Conservation (phyloP, 2,797 vertebrate species). For the Ptychadena robeensis region DNA sequence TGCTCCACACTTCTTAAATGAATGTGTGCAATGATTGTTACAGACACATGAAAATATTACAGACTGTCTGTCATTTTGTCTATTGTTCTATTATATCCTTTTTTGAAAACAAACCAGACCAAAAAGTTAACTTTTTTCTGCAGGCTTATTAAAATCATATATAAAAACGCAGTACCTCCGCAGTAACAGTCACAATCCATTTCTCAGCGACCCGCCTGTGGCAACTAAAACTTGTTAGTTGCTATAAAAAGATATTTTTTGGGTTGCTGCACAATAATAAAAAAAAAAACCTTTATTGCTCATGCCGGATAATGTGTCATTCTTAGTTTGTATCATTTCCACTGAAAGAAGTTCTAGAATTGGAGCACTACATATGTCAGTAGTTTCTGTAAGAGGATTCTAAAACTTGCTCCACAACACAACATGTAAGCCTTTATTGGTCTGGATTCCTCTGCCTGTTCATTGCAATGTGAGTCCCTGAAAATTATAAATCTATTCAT, state of each 20-base stretch:
- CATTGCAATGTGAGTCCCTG: too few relatives aligned
- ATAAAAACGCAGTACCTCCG: not conserved
- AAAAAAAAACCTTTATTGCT: not conserved
- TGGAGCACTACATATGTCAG: not conserved
- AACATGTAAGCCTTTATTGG: too few relatives aligned
- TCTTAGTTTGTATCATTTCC: not conserved
- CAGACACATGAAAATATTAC: not conserved
- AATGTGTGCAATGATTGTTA: not conserved
- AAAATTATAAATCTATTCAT: too few relatives aligned
- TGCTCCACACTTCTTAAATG: not conserved
- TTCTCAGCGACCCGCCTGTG: not conserved
- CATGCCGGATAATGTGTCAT: not conserved
- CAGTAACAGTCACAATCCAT: not conserved
- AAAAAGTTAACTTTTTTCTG: too few relatives aligned
- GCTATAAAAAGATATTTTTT: not conserved
- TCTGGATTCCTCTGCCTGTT: too few relatives aligned
- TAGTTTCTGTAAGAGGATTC: not conserved
- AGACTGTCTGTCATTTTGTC: not conserved
- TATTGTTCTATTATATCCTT: not conserved
- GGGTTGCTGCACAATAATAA: not conserved
- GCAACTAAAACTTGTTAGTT: not conserved
- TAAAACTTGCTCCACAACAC: not conserved
- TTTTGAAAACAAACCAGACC: not conserved
- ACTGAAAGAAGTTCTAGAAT: not conserved
- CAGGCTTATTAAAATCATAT: not conserved